Base-by-base conservation (phyloP, 2,888 invertebrate genomes). In the Acronicta aceris region DNA sequence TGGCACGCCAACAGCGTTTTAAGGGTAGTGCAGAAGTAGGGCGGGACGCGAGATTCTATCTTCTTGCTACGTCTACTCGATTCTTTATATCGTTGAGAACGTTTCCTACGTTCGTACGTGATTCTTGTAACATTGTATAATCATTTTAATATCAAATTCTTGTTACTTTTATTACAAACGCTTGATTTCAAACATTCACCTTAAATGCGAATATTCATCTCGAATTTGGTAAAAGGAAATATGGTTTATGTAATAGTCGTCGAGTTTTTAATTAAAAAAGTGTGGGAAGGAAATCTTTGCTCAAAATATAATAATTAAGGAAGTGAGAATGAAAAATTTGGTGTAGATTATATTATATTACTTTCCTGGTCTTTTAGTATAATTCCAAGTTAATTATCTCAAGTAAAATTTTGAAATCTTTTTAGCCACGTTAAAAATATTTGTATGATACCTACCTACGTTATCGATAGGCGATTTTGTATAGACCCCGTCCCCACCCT, bases 1-100 rank as follows among this genome's bases (percentile, higher is more conserved):
- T 80, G 69, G 77, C 62, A 73, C 73, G 74, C 75, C 74, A 71
- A 73, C 73, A 81, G 78, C 81, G 81, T 83, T 87, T 87, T 83
- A 83, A 69, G 79, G 60, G 57, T 61, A 59, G 63, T 72, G 65
- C 77, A 79, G 77, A 78, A 69, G 68, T 62, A 61, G 40, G 59
- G 51, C 55, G 65, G 61, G 60, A 58, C 58, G 53, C 42, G 42
- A 65, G 58, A 4, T 48, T 21, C 53, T 55, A 42, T 43, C 8
- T 56, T 53, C 33, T 47, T 54, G 45, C 53, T 45, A 57, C n/a
- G 65, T 59, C 43, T 55, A 33, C 36, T n/a, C 59, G 8, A 40
- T 57, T 55, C 51, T 56, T 69, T 70, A 68, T 61, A 64, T 48
- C 41, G 53, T 64, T 56, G 38, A 51, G 70, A 71, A 70, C 50